These are phyloP conservation scores for Microtus pennsylvanicus DNA, from an alignment of 2,113 vertebrate genomes.

Conservation along the genomic window DNA sequence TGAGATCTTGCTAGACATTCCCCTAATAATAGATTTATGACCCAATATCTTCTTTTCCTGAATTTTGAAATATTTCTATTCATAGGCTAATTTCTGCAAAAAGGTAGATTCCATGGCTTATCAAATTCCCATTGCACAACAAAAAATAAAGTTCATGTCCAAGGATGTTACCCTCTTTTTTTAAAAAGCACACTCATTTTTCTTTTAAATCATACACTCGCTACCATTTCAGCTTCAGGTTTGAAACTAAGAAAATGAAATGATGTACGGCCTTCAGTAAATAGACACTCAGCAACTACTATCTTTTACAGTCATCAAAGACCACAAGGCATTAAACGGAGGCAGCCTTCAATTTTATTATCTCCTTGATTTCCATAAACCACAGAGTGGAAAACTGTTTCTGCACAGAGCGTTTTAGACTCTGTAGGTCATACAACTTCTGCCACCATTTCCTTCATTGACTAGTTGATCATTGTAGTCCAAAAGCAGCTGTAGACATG, in stretches of 20 bases:
- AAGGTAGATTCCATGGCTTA: background rate
- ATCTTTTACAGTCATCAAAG: background rate
- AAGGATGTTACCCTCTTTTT: background rate
- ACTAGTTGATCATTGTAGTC: background rate
- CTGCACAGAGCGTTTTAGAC: background rate
- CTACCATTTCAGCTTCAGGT: slow-evolving; percentile 22
- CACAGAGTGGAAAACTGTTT: background rate
- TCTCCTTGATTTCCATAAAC: background rate
- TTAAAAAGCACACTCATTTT: background rate
- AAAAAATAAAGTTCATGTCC: background rate
- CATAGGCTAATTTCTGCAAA: slow-evolving; percentile 10
- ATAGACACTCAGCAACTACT: background rate
- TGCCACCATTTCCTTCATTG: background rate
- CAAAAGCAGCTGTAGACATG: background rate
- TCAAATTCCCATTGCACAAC: background rate
- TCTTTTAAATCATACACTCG: background rate
- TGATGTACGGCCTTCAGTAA: background rate
- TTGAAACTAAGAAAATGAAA: slow-evolving; percentile 42
- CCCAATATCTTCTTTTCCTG: background rate
- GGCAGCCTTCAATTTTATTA: background rate
- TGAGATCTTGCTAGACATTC: slow-evolving; percentile 15
- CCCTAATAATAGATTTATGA: slow-evolving; percentile 25
- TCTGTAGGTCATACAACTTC: background rate
- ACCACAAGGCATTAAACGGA: background rate
- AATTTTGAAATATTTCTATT: slow-evolving; percentile 60